Conservation (phyloP, 2,888 invertebrate species). For the Brachynemurus nebulosus region DNA sequence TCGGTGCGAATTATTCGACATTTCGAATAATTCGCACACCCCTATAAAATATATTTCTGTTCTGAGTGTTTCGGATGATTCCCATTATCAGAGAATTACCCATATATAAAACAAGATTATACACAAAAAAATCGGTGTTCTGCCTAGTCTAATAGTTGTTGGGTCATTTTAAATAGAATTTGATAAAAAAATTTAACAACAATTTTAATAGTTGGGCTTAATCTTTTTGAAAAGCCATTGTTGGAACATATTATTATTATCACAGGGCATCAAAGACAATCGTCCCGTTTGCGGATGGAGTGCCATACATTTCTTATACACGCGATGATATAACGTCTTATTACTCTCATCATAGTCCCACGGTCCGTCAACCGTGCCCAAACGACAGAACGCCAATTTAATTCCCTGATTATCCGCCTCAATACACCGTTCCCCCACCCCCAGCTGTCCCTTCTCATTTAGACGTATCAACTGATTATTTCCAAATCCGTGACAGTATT, state of each 20-base stretch:
- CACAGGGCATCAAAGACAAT: slow-evolving; percentile 68
- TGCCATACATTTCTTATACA: slow-evolving; percentile 69
- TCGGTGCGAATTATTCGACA: too few relatives aligned
- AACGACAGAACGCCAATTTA: slow-evolving; percentile 78
- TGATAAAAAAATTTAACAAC: not conserved
- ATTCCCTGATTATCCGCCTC: slow-evolving; percentile 77
- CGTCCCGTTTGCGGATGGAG: slow-evolving; percentile 68
- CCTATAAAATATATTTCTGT: too few relatives aligned
- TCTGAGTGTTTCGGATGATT: too few relatives aligned
- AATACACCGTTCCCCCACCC: slow-evolving; percentile 91
- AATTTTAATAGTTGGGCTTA: slow-evolving; percentile 33
- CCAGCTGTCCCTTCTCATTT: slow-evolving; percentile 87
- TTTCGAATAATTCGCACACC: too few relatives aligned
- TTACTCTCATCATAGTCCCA: slow-evolving; percentile 80
- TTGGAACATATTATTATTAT: slow-evolving; percentile 72
- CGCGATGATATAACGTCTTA: slow-evolving; percentile 58
- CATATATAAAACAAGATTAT: too few relatives aligned
- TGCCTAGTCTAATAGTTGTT: not conserved
- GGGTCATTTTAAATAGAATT: too few relatives aligned
- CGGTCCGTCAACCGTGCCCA: slow-evolving; percentile 88
- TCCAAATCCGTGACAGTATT: slow-evolving; percentile 87
- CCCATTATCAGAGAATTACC: too few relatives aligned
- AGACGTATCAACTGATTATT: slow-evolving; percentile 87
- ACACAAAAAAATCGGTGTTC: too few relatives aligned
- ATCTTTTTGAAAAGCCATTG: slow-evolving; percentile 75